phyloP scores from a whole-genome alignment of 2,797 vertebrate species.

The Pagetopsis macropterus region DNA sequence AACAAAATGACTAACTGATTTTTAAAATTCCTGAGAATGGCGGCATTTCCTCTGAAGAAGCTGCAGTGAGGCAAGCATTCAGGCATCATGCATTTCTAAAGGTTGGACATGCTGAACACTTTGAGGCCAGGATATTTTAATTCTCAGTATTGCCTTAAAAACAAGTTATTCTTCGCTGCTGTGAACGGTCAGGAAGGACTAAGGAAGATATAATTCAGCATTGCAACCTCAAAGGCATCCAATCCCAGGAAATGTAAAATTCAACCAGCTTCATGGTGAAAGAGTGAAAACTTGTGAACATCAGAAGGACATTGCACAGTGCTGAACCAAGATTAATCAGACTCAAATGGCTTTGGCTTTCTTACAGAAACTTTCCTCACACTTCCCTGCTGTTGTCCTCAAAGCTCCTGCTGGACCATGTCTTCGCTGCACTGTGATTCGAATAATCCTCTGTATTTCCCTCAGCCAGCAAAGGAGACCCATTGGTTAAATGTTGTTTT shows the following conservation, averaged over 20 bases:
- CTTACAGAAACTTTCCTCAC: constrained; percentile 26
- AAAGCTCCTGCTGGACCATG: constrained; percentile 19
- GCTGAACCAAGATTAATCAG: constrained; percentile 51
- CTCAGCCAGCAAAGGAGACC: constrained; percentile 34
- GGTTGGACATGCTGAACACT: constrained; percentile 11
- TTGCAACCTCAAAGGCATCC: constrained; percentile 30
- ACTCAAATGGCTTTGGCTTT: constrained; percentile 56
- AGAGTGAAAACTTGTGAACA: constrained; percentile 16
- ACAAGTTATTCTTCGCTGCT: constrained; percentile 8
- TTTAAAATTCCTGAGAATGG: constrained; percentile 23
- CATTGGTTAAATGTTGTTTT: constrained; percentile 31
- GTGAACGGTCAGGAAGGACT: constrained; percentile 25
- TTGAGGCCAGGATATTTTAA: constrained; percentile 23
- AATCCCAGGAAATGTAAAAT: constrained; percentile 38
- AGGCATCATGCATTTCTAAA: constrained; percentile 34
- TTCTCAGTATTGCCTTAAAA: not conserved
- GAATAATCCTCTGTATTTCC: constrained; percentile 37
- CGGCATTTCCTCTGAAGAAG: constrained; percentile 33
- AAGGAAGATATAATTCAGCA: constrained; percentile 21
- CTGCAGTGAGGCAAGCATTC: constrained; percentile 27
- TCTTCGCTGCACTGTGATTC: constrained; percentile 44
- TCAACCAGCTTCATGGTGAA: constrained; percentile 19
- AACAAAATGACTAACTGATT: constrained; percentile 14
- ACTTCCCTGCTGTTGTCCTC: constrained; percentile 14
- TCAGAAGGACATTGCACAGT: constrained; percentile 15